These are phyloP conservation scores for Alaudala cheleensis DNA, from an alignment of 2,113 vertebrate species.

Conservation along the genomic window DNA sequence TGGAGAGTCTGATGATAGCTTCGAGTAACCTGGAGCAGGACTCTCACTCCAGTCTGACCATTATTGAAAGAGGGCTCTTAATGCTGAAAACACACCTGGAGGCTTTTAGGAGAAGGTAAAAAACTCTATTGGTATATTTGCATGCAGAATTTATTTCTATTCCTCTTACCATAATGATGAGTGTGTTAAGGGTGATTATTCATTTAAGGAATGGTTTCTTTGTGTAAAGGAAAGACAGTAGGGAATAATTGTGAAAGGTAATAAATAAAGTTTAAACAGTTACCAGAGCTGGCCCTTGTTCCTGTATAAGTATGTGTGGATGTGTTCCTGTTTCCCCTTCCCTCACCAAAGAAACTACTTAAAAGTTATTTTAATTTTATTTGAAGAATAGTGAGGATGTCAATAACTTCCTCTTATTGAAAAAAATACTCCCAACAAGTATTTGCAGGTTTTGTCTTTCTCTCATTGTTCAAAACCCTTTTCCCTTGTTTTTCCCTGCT, in stretches of 20 bases:
- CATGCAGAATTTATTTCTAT: neutral
- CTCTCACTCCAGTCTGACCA: conserved; percentile 91
- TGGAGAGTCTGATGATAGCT: conserved; percentile 98
- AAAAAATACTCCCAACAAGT: neutral
- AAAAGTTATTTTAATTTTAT: neutral
- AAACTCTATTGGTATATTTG: neutral
- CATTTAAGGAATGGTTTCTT: neutral
- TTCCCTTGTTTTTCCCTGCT: neutral
- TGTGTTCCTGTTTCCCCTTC: neutral
- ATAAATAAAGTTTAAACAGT: neutral
- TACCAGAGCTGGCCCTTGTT: neutral
- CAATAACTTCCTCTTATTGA: neutral
- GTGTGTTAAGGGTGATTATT: neutral
- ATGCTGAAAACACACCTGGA: conserved; percentile 99
- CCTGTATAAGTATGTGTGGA: neutral
- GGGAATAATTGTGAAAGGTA: neutral
- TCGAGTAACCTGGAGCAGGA: conserved; percentile 95
- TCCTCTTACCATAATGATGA: neutral
- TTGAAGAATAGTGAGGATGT: neutral
- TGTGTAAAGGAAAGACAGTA: neutral
- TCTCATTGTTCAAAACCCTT: neutral
- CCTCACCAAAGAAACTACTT: neutral
- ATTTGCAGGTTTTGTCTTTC: neutral
- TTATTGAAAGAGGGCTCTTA: conserved; percentile 96
- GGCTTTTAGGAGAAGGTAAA: conserved; percentile 95